A percentile compares a stretch with the other conserved stretches of the same genome.
These are phyloP conservation scores for Phylloscopus collybita DNA, from an alignment of 2,797 vertebrate species.

Conservation along the genomic window DNA sequence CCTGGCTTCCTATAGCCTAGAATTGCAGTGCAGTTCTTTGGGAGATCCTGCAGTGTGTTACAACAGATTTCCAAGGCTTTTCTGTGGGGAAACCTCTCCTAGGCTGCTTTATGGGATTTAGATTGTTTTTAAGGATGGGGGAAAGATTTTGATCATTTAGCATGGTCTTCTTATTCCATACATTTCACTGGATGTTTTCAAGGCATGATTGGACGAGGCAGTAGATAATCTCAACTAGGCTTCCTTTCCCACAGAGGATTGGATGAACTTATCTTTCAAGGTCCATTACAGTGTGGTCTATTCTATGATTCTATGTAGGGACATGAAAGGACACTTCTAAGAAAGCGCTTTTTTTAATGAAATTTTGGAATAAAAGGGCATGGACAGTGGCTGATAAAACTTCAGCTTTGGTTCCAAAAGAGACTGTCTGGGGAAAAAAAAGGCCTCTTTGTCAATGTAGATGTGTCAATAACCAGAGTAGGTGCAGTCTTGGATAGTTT, in stretches of 20 bases:
- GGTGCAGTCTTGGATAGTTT: neutral
- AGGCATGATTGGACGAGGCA: neutral
- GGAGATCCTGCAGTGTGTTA: neutral
- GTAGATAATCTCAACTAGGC: neutral
- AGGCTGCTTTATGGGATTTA: neutral
- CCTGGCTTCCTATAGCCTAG: neutral
- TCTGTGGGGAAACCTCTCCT: neutral
- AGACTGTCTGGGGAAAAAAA: neutral
- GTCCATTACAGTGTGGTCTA: neutral
- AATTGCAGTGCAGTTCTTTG: neutral
- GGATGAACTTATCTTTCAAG: neutral
- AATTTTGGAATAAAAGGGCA: neutral
- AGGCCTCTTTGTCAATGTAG: neutral
- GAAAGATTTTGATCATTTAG: neutral
- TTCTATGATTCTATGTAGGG: neutral
- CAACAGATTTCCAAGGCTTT: neutral
- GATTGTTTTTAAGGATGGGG: neutral
- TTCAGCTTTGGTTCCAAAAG: neutral
- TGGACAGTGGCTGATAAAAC: neutral
- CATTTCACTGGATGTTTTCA: neutral
- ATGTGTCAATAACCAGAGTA: neutral
- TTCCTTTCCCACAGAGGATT: neutral
- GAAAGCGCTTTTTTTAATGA: neutral
- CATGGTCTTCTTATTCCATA: neutral
- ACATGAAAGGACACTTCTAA: neutral